A percentile compares a stretch with the other conserved stretches of the same genome.
Evolutionary conservation across 2,113 vertebrate species (phyloP).

Genomic region (Herpailurus yagouaroundi): DNA sequence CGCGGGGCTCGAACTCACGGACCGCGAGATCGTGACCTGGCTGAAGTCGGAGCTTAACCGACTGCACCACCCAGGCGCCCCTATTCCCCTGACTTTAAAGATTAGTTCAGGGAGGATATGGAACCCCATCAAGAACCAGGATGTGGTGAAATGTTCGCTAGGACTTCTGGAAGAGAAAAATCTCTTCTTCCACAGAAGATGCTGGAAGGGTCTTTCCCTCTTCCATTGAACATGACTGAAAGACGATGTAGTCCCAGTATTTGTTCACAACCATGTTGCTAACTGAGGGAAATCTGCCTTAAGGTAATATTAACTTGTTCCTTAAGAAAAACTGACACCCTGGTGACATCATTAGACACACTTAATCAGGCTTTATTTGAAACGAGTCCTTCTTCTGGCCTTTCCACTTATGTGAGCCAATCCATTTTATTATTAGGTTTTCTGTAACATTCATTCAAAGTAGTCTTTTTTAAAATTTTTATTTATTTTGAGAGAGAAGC

Average conservation of each 20-base stretch:
- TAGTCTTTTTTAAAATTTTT: not conserved
- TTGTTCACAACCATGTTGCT: not conserved
- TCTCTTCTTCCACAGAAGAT: not conserved
- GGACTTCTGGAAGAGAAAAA: not conserved
- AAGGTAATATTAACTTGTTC: not conserved
- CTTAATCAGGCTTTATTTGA: not conserved
- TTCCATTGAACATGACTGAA: not conserved
- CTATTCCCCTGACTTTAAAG: not conserved
- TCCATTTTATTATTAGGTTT: slow-evolving; percentile 1
- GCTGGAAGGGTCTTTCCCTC: not conserved
- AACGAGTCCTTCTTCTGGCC: not conserved
- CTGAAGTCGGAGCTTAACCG: too few species aligned
- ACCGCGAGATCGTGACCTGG: too few species aligned
- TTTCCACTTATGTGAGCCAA: not conserved
- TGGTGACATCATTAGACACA: not conserved
- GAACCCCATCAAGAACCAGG: not conserved
- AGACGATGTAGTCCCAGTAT: not conserved
- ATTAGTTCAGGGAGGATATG: not conserved
- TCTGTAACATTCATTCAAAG: not conserved
- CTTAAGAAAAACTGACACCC: not conserved
- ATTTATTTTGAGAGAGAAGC: too few species aligned
- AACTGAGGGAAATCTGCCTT: not conserved
- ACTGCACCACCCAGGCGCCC: too few species aligned
- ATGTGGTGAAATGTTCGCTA: not conserved
- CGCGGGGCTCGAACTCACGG: too few species aligned